These are phyloP conservation scores for Colossoma macropomum DNA, from an alignment of 2,113 vertebrate species.

Conservation along the genomic window DNA sequence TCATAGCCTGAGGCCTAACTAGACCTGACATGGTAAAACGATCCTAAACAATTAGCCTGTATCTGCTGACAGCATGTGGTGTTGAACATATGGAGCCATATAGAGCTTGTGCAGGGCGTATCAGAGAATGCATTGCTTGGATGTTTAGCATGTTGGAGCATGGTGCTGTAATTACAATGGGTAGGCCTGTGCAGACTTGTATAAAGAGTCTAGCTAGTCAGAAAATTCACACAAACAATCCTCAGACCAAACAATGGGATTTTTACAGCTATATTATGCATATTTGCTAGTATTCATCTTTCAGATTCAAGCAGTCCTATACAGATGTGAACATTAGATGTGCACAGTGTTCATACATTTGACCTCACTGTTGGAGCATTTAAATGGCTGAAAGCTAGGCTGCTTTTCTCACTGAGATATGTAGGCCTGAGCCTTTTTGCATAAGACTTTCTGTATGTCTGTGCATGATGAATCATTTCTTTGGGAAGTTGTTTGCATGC, in stretches of 20 bases:
- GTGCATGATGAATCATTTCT: neutral
- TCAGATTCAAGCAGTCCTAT: neutral
- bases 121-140: neutral
- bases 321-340: neutral
- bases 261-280: neutral
- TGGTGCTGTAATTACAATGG: constrained; percentile 9
- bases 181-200: constrained; percentile 20
- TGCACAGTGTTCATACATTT: neutral
- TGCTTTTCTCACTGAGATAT: neutral
- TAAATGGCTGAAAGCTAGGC: neutral
- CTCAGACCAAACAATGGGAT: neutral
- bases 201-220: neutral
- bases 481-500: neutral
- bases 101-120: neutral
- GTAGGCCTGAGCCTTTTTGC: neutral
- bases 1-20: neutral
- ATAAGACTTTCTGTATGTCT: neutral
- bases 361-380: neutral
- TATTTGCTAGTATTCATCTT: neutral
- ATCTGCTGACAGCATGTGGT: neutral
- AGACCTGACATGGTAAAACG: neutral
- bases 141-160: constrained; percentile 34
- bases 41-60: neutral
- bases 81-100: neutral
- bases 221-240: neutral